Base-by-base conservation (phyloP, 1,140 invertebrate genomes). In the Procambarus virginalis region DNA sequence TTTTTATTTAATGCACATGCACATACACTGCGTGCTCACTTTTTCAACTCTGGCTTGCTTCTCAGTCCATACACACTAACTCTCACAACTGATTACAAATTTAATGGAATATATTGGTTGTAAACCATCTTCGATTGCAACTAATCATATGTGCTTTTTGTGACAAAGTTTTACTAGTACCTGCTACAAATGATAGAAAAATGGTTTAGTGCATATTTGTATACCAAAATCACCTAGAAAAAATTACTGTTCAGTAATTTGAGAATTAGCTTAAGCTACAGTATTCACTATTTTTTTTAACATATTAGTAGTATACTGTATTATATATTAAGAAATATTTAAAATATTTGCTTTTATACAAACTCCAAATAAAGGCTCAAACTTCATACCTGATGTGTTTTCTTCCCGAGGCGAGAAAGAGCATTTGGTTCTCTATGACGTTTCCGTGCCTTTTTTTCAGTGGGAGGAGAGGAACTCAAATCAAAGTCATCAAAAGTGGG, bases 401-500 rank as follows among this genome's bases (percentile, higher is more conserved):
- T 73, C 48, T 78, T 77, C 10, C 75, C 51, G 12, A 45, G 58
- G 10, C 4, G 22, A 60, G 73, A 17, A 3, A 55, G 17, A 3
- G 12, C 34, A 64, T 45, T 75, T 14, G 22, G 20, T 22, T 86
- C 70, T 86, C 75, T 55, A 55, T 9, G n/a, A 45, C 75, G 75
- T 22, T 86, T 86, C 9, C 6, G 14, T 14, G 45, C n/a, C n/a
- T 76, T 75, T 9, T 77, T 70, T 20, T 85, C 83, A 3, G 49
- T 0, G 12, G 75, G 84, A 46, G 84, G 73, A 14, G 84, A 86
- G 6, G 84, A 60, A n/a, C 48, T 60, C 1, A 58, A 9, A 12
- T 46, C 75, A 76, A 86, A 77, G n/a, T 86, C 84, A 46, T 76
- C 64, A 51, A 86, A 86, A n/a, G n/a, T 78, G 22, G 84, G 58